These are phyloP conservation scores for Urophycis tenuis DNA, from an alignment of 2,797 vertebrate genomes.

Conservation along the genomic window DNA sequence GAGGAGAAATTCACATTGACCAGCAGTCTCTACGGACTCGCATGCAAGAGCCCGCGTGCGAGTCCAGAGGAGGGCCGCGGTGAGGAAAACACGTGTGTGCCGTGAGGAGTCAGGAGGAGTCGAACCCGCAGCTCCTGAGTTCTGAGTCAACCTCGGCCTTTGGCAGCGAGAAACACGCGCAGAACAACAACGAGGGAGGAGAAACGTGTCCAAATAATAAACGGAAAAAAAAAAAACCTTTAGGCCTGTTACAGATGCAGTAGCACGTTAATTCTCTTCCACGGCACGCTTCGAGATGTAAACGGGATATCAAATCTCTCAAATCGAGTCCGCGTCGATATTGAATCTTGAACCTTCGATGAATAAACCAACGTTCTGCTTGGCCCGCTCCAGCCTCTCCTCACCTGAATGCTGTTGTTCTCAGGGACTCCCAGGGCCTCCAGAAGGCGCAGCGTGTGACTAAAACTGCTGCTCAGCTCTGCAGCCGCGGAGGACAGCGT, in stretches of 20 bases:
- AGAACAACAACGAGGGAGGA: not conserved
- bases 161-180: not conserved
- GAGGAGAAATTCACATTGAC: too few species aligned
- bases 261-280: not conserved
- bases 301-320: not conserved
- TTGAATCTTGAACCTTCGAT: not conserved
- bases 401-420: constrained; percentile 68
- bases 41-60: too few species aligned
- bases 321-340: not conserved
- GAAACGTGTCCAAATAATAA: not conserved
- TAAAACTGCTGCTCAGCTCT: constrained; percentile 58
- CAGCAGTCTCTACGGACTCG: too few species aligned
- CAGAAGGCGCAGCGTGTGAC: constrained; percentile 67
- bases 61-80: too few species aligned
- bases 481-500: constrained; percentile 41
- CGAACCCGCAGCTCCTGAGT: too few species aligned
- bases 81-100: too few species aligned
- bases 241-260: not conserved
- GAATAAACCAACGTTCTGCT: not conserved
- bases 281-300: not conserved
- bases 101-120: too few species aligned
- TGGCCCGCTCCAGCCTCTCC: not conserved
- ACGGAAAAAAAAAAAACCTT: not conserved
- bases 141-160: too few species aligned
- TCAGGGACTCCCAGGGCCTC: constrained; percentile 59